Evolutionary conservation across 2,113 vertebrate species (phyloP).

Genomic region (Catagonus wagneri): DNA sequence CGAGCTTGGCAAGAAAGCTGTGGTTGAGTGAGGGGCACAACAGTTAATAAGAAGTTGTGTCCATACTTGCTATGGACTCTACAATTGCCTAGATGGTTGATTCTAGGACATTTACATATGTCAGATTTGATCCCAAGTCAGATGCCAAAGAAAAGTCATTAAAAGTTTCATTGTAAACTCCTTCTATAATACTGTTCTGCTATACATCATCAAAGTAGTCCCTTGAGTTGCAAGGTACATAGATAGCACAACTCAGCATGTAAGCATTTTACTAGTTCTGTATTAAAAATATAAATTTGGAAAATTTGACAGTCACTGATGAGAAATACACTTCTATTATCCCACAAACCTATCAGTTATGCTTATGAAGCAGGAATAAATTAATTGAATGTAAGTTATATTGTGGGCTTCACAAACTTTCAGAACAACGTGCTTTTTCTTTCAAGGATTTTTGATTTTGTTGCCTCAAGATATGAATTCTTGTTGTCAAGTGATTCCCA

Average conservation of each 20-base stretch:
- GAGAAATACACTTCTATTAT: not conserved
- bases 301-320: not conserved
- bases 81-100: not conserved
- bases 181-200: not conserved
- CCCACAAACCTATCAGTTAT: not conserved
- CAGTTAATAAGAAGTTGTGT: not conserved
- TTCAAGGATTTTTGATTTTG: slow-evolving; percentile 19
- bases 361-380: not conserved
- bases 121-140: not conserved
- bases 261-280: not conserved
- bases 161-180: not conserved
- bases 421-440: not conserved
- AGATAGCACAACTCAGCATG: not conserved
- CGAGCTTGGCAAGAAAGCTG: not conserved
- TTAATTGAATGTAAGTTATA: not conserved
- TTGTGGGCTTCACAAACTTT: not conserved
- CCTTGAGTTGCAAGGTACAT: not conserved
- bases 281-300: not conserved
- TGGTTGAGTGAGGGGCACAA: not conserved
- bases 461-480: not conserved
- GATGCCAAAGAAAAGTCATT: not conserved
- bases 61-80: not conserved
- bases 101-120: slow-evolving; percentile 3
- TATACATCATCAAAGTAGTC: not conserved
- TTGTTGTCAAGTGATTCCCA: not conserved